phyloP scores from a whole-genome alignment of 1,140 invertebrate genomes.

The Zaprionus kolodkinae region DNA sequence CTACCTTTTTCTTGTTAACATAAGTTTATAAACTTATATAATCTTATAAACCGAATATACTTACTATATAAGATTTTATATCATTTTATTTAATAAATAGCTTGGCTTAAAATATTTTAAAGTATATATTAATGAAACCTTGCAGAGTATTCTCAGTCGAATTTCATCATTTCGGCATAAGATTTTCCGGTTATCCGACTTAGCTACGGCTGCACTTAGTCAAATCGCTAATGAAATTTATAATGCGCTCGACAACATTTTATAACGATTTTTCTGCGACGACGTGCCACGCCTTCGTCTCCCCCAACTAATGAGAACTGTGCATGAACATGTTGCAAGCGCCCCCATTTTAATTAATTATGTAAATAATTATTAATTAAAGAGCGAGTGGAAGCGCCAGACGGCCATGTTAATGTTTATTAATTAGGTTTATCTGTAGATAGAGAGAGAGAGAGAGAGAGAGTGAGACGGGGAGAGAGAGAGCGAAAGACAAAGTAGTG shows the following conservation, averaged over 20 bases:
- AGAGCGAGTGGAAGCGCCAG: conserved; percentile 40
- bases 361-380: conserved; percentile 78
- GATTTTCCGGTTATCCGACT: conserved; percentile 55
- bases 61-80: no score
- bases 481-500: not conserved
- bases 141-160: conserved; percentile 5
- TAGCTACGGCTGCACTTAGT: conserved; percentile 44
- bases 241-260: conserved; percentile 35
- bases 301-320: conserved; percentile 62
- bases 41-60: no score
- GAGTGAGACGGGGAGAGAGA: not conserved
- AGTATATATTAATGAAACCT: no score
- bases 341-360: conserved; percentile 72
- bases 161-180: conserved; percentile 10
- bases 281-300: conserved; percentile 17
- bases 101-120: no score
- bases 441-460: not conserved
- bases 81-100: no score
- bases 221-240: conserved; percentile 62
- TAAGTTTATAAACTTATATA: no score
- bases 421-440: conserved; percentile 47
- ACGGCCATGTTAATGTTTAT: conserved; percentile 61
- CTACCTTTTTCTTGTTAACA: not conserved
- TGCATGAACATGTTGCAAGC: conserved; percentile 70
- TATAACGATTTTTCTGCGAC: conserved; percentile 18